phyloP scores from a whole-genome alignment of 2,888 invertebrate genomes.

The Drosophila stalkeri region DNA sequence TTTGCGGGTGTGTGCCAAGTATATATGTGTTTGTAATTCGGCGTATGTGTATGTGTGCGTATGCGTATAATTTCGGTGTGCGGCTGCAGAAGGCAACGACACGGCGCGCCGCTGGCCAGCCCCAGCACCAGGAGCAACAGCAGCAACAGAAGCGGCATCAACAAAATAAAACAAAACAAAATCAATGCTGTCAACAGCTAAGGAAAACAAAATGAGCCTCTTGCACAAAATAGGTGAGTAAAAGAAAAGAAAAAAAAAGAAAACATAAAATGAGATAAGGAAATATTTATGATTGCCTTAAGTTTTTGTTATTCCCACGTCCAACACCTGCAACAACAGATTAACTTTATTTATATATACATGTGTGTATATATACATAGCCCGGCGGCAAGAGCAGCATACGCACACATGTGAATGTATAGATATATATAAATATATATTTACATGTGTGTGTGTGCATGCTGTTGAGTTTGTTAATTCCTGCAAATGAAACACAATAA shows the following conservation, averaged over 20 bases:
- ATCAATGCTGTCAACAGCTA: conserved; percentile 54
- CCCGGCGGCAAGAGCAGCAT: not conserved
- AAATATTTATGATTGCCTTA: conserved; percentile 14
- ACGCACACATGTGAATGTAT: conserved; percentile 4
- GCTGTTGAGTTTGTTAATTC: conserved; percentile 20
- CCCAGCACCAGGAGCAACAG: conserved; percentile 35
- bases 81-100: conserved; percentile 69
- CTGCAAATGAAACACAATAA: conserved; percentile 36
- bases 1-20: conserved; percentile 51
- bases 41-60: conserved; percentile 60
- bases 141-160: conserved; percentile 38
- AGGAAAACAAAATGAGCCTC: conserved; percentile 66
- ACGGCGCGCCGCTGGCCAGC: conserved; percentile 52
- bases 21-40: conserved; percentile 47
- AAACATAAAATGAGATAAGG: not conserved
- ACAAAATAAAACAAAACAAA: conserved; percentile 41
- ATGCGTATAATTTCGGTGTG: conserved; percentile 60
- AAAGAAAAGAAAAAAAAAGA: not conserved
- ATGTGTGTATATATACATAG: not conserved
- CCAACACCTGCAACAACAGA: conserved; percentile 41
- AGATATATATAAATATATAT: too few species aligned
- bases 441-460: conserved; percentile 9
- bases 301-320: conserved; percentile 19
- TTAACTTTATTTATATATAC: conserved; percentile 8
- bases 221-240: conserved; percentile 75